phyloP scores from a whole-genome alignment of 2,113 vertebrate genomes.

The Spermophilus dauricus region DNA sequence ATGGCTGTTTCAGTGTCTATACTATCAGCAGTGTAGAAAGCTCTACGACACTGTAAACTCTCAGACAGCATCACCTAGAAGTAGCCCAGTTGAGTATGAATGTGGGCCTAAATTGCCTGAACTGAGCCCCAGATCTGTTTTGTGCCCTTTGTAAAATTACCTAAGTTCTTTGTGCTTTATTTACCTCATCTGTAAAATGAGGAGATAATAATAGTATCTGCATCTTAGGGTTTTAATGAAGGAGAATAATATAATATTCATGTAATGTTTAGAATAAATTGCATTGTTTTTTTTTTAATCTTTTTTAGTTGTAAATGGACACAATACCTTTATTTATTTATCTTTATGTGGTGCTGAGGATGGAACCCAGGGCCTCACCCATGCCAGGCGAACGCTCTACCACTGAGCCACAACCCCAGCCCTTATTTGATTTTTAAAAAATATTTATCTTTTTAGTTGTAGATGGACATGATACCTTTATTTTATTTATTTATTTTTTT shows the following conservation, averaged over 20 bases:
- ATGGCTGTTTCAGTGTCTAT: neutral
- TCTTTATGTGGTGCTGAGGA: no score
- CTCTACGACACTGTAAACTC: neutral
- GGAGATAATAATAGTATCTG: conserved; percentile 55
- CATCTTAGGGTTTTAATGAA: neutral
- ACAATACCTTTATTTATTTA: no score
- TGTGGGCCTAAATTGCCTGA: neutral
- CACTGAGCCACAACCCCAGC: no score
- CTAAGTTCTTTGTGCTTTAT: conserved; percentile 37
- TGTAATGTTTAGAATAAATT: neutral
- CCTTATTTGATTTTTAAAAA: no score
- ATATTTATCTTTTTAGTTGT: no score
- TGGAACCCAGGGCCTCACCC: no score
- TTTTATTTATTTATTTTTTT: no score
- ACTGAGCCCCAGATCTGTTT: neutral
- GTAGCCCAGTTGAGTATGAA: neutral
- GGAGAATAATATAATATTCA: neutral
- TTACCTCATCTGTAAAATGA: conserved; percentile 49
- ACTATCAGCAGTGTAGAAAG: neutral
- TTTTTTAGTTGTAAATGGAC: no score
- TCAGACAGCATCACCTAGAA: neutral
- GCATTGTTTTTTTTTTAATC: neutral
- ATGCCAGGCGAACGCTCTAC: no score
- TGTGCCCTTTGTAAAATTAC: conserved; percentile 32
- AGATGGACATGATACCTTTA: no score